phyloP scores from a whole-genome alignment of 2,113 vertebrate species.

The Mungos mungo region DNA sequence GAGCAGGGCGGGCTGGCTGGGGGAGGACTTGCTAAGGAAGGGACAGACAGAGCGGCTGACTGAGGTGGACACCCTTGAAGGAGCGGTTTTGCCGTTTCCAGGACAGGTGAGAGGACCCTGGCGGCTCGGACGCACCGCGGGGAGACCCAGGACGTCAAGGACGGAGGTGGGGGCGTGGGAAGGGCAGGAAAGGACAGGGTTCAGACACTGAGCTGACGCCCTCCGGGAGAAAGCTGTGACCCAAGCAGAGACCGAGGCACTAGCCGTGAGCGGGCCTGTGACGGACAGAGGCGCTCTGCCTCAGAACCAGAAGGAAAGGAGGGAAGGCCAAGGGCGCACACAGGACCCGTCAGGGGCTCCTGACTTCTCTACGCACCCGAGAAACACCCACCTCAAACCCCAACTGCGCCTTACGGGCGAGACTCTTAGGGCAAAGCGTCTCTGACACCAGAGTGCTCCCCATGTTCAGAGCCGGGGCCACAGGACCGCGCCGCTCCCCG shows the following conservation, averaged over 20 bases:
- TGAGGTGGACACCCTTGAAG: accelerated
- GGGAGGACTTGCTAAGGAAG: not conserved
- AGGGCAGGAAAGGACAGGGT: not conserved
- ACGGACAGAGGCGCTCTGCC: not conserved
- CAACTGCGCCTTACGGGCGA: no score
- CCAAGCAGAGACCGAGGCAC: not conserved
- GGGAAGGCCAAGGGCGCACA: no score
- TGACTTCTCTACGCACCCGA: not conserved
- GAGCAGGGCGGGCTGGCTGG: accelerated
- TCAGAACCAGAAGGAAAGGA: no score
- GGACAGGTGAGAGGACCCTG: not conserved
- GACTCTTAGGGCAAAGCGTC: not conserved
- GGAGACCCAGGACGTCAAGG: not conserved
- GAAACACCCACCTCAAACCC: not conserved
- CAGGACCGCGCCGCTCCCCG: not conserved
- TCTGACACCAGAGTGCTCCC: no score
- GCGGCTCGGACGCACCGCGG: not conserved
- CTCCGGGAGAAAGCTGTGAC: not conserved
- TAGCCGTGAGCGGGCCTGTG: not conserved
- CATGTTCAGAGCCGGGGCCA: not conserved
- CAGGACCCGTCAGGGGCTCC: not conserved
- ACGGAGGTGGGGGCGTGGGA: not conserved
- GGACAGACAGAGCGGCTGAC: accelerated
- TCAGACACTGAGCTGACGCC: not conserved
- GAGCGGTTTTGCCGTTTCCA: not conserved